A percentile compares a stretch with the other conserved stretches of the same genome.
These are phyloP conservation scores for Ophraella communa DNA, from an alignment of 2,888 invertebrate species.

Conservation along the genomic window DNA sequence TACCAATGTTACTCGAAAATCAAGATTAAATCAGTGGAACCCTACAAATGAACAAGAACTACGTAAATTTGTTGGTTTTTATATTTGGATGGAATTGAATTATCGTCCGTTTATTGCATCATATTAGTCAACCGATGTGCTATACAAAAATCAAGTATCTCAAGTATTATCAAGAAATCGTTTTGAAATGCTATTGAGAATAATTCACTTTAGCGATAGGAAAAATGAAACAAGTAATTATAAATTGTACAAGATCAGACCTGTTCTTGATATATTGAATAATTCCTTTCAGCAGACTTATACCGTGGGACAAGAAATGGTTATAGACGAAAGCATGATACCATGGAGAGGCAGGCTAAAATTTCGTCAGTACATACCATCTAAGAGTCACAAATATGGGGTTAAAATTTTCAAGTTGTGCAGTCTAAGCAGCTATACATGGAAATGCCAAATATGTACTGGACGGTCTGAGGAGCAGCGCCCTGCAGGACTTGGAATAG, in stretches of 20 bases:
- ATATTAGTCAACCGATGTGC: slow-evolving; percentile 12
- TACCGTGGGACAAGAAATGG: no score
- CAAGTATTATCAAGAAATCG: slow-evolving; percentile 12
- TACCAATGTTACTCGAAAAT: neutral
- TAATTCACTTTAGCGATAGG: slow-evolving; percentile 18
- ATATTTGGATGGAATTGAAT: slow-evolving; percentile 12
- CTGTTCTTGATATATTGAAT: slow-evolving; percentile 18
- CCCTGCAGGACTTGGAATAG: slow-evolving; percentile 7
- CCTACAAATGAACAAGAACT: slow-evolving; percentile 7
- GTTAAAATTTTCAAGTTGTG: no score
- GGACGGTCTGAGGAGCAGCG: slow-evolving; percentile 9
- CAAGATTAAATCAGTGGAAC: slow-evolving; percentile 1
- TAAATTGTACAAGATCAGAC: slow-evolving; percentile 11
- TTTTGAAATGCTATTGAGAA: slow-evolving; percentile 16
- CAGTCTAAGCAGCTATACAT: slow-evolving; percentile 10
- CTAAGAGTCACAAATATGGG: no score
- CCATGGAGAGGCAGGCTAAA: no score
- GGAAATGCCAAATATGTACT: slow-evolving; percentile 14
- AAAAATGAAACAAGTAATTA: slow-evolving; percentile 7
- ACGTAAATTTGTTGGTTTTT: slow-evolving; percentile 7
- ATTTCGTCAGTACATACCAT: no score
- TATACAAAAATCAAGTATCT: slow-evolving; percentile 18
- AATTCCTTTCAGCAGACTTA: slow-evolving; percentile 13
- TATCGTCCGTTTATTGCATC: slow-evolving; percentile 2
- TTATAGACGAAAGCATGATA: no score